Conservation (phyloP, 1,140 invertebrate genomes). For the Drosophila sulfurigaster region DNA sequence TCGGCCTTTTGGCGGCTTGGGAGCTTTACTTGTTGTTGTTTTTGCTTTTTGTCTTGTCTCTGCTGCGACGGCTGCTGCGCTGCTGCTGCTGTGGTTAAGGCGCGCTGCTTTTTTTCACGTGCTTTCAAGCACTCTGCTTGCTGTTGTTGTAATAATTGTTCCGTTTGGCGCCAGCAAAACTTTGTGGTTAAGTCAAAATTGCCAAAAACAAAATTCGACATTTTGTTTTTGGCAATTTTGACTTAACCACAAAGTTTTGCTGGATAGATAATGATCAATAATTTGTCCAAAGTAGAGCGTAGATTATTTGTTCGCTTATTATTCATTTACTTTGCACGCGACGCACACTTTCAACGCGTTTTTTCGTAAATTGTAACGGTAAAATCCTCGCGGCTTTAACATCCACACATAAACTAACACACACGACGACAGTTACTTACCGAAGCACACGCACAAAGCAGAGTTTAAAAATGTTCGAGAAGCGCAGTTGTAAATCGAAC, state of each 20-base stretch:
- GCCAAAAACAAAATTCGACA: slow-evolving; percentile 19
- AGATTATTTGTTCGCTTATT: slow-evolving; percentile 11
- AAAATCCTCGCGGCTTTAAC: slow-evolving; percentile 47
- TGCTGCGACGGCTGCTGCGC: slow-evolving; percentile 7
- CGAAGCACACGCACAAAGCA: slow-evolving; percentile 21
- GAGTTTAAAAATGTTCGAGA: slow-evolving; percentile 4
- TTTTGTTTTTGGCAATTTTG: too few species aligned
- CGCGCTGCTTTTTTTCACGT: slow-evolving; percentile 31
- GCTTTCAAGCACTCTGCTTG: slow-evolving; percentile 31
- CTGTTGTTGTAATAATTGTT: too few species aligned
- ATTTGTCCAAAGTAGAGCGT: slow-evolving; percentile 38
- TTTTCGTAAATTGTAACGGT: slow-evolving; percentile 65
- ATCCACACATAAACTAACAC: slow-evolving; percentile 6
- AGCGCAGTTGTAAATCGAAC: neutral
- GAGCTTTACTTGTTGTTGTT: slow-evolving; percentile 40
- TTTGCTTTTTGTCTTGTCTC: slow-evolving; percentile 18
- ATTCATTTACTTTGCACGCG: slow-evolving; percentile 15
- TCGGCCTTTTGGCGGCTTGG: slow-evolving; percentile 40
- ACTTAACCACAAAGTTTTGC: too few species aligned
- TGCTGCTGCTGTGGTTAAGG: slow-evolving; percentile 33
- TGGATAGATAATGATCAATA: slow-evolving; percentile 55
- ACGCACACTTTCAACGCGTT: slow-evolving; percentile 4
- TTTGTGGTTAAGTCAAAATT: slow-evolving; percentile 29
- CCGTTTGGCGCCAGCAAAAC: slow-evolving; percentile 28
- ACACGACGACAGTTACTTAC: slow-evolving; percentile 1